Conservation (phyloP, 2,888 invertebrate genomes). For the Eulithis testata region DNA sequence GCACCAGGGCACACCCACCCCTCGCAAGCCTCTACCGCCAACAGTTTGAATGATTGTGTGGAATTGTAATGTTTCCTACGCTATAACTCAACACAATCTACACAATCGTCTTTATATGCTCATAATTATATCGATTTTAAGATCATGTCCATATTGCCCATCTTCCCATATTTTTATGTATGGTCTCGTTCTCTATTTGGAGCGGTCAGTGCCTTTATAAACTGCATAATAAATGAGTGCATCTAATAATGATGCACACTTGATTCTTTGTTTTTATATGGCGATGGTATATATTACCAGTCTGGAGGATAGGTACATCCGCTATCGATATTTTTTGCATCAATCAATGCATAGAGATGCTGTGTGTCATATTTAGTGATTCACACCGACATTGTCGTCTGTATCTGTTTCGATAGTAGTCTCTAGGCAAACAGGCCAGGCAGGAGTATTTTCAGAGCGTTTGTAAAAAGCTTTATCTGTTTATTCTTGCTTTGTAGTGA, state of each 20-base stretch:
- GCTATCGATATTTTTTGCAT: slow-evolving; percentile 41
- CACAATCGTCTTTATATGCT: too few species aligned
- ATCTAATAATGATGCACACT: slow-evolving; percentile 15
- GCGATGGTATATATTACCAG: slow-evolving; percentile 15
- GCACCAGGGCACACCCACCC: too few species aligned
- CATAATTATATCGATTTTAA: too few species aligned
- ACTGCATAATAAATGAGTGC: background rate
- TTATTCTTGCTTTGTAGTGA: too few species aligned
- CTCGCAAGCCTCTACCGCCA: too few species aligned
- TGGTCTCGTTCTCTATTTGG: background rate
- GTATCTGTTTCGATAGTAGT: slow-evolving; percentile 25
- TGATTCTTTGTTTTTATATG: slow-evolving; percentile 24
- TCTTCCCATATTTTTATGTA: too few species aligned
- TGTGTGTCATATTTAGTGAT: slow-evolving; percentile 65
- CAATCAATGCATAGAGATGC: slow-evolving; percentile 58
- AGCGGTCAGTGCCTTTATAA: background rate
- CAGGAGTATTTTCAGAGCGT: background rate
- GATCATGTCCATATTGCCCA: too few species aligned
- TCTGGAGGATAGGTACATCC: slow-evolving; percentile 33
- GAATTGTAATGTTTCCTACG: too few species aligned
- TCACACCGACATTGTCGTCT: slow-evolving; percentile 58
- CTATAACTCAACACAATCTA: too few species aligned
- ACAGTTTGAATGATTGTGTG: too few species aligned
- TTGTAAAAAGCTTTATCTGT: too few species aligned
- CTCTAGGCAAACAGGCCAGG: slow-evolving; percentile 2